These are phyloP conservation scores for Acipenser transmontanus DNA, from an alignment of 2,797 vertebrate genomes.

Conservation along the genomic window DNA sequence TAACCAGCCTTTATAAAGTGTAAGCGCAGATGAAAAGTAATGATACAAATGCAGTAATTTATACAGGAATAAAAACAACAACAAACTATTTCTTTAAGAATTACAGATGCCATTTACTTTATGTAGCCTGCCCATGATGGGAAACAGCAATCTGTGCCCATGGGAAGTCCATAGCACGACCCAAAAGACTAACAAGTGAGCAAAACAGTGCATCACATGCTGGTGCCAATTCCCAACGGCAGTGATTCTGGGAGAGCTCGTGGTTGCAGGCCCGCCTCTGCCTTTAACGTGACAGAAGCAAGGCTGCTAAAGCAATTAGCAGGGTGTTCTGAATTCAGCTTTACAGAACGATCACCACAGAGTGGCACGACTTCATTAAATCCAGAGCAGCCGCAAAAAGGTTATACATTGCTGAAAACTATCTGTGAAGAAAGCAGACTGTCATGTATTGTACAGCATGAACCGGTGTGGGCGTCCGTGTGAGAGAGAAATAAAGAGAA, in stretches of 20 bases:
- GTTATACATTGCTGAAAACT: not conserved
- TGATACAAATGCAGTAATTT: too few species aligned
- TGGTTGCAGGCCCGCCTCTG: not conserved
- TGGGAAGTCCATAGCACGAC: too few species aligned
- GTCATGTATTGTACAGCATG: conserved; percentile 50
- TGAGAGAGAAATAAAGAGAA: conserved; percentile 23
- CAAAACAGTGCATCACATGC: too few species aligned
- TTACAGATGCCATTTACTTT: too few species aligned
- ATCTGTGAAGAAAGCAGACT: conserved; percentile 38
- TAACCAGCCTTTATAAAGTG: too few species aligned
- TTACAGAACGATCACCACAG: not conserved
- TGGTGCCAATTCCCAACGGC: too few species aligned
- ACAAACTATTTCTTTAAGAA: too few species aligned
- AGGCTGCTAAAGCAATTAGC: not conserved
- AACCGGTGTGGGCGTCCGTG: conserved; percentile 10
- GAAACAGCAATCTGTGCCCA: too few species aligned
- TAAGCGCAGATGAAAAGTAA: too few species aligned
- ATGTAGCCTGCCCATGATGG: too few species aligned
- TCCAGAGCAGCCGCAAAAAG: not conserved
- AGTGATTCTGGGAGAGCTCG: not conserved
- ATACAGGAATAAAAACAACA: too few species aligned
- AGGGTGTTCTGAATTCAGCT: not conserved
- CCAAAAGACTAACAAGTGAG: too few species aligned
- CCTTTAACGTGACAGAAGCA: not conserved
- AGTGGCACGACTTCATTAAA: not conserved